A percentile compares a stretch with the other conserved stretches of the same genome.
phyloP scores from a whole-genome alignment of 2,113 vertebrate genomes.

The Pterophyllum scalare region DNA sequence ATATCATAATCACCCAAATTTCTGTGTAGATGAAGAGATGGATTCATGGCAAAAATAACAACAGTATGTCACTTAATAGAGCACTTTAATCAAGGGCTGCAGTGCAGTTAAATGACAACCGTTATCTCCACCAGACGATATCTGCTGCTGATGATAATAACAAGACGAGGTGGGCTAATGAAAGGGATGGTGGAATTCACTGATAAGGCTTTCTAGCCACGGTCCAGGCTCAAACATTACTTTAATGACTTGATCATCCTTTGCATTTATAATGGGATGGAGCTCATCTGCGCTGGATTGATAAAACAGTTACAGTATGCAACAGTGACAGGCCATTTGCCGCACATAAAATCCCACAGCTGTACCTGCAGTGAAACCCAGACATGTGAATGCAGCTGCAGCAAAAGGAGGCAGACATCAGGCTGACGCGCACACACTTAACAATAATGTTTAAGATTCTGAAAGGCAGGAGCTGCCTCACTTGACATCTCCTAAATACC shows the following conservation, averaged over 20 bases:
- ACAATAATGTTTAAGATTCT: slow-evolving; percentile 46
- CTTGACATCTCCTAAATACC: slow-evolving; percentile 59
- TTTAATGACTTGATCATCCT: slow-evolving; percentile 75
- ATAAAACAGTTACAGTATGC: slow-evolving; percentile 62
- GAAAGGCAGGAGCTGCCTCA: slow-evolving; percentile 37
- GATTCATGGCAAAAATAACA: slow-evolving; percentile 38
- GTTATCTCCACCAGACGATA: slow-evolving; percentile 63
- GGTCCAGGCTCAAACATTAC: slow-evolving; percentile 61
- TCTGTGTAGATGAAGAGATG: slow-evolving; percentile 36
- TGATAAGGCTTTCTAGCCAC: slow-evolving; percentile 57
- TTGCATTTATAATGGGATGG: slow-evolving; percentile 68
- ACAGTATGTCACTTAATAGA: slow-evolving; percentile 55
- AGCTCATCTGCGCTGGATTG: slow-evolving; percentile 56
- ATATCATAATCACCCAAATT: slow-evolving; percentile 31
- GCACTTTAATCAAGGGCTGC: slow-evolving; percentile 67
- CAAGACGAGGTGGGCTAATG: slow-evolving; percentile 69
- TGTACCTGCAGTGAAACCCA: slow-evolving; percentile 41
- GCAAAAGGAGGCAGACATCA: neutral
- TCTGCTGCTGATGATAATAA: slow-evolving; percentile 65
- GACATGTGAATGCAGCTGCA: neutral
- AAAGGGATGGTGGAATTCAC: slow-evolving; percentile 49
- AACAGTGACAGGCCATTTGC: slow-evolving; percentile 57
- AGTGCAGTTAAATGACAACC: slow-evolving; percentile 57
- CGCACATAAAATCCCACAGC: slow-evolving; percentile 24
- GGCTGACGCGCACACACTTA: slow-evolving; percentile 33